phyloP scores from a whole-genome alignment of 1,140 invertebrate genomes.

The Melitaea cinxia region DNA sequence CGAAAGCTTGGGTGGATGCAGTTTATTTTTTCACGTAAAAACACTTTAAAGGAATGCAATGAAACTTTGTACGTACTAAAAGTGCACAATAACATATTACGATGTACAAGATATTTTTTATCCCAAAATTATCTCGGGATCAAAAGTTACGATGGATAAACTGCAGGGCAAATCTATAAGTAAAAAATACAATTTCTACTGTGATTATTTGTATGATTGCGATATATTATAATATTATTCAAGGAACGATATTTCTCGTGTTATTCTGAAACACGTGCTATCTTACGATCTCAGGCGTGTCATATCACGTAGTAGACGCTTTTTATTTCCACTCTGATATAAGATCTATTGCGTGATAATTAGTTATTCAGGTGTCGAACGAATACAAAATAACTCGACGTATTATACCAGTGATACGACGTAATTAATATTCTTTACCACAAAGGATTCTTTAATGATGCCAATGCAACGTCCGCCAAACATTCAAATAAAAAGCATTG shows the following conservation, averaged over 20 bases:
- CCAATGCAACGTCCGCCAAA: slow-evolving; percentile 10
- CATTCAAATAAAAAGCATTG: not conserved
- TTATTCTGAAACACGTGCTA: not conserved
- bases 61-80: too few species aligned
- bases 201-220: too few species aligned
- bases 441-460: slow-evolving; percentile 27
- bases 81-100: too few species aligned
- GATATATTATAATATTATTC: too few species aligned
- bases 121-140: too few species aligned
- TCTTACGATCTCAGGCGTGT: slow-evolving; percentile 4
- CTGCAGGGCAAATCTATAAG: too few species aligned
- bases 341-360: slow-evolving; percentile 25
- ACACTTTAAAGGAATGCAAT: too few species aligned
- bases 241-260: not conserved
- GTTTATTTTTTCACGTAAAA: too few species aligned
- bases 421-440: slow-evolving; percentile 14
- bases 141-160: too few species aligned
- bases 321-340: slow-evolving; percentile 29
- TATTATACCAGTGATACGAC: not conserved
- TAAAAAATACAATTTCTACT: too few species aligned
- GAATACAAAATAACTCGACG: slow-evolving; percentile 28
- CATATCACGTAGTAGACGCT: slow-evolving; percentile 15
- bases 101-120: too few species aligned
- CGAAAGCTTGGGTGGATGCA: too few species aligned
- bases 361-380: slow-evolving; percentile 20